Conservation (phyloP, 2,113 vertebrate genomes). For the Chloropsis cyanopogon region DNA sequence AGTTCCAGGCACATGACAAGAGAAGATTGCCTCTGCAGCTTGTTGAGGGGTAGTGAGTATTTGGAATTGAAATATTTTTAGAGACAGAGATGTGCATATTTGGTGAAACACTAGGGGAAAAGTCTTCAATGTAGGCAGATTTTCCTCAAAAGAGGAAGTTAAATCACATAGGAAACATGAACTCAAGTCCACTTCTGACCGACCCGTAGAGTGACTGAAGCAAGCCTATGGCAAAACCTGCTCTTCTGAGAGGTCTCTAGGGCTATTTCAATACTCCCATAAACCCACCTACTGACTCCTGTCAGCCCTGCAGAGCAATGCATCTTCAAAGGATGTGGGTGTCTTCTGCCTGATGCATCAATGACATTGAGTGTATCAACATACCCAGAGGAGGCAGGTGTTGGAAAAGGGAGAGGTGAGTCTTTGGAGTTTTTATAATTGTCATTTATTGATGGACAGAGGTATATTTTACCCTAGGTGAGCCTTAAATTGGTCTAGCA, state of each 20-base stretch:
- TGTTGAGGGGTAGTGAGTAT: not conserved
- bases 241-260: not conserved
- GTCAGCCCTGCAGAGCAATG: not conserved
- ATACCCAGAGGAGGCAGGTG: not conserved
- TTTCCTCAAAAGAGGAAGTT: slow-evolving; percentile 18
- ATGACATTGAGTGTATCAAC: not conserved
- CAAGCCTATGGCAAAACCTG: not conserved
- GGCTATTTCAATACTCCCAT: not conserved
- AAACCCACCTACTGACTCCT: not conserved
- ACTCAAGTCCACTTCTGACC: not conserved
- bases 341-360: not conserved
- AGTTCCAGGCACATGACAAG: not conserved
- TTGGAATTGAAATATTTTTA: not conserved
- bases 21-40: not conserved
- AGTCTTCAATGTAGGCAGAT: slow-evolving; percentile 20
- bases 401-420: not conserved
- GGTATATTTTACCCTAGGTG: not conserved
- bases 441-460: not conserved
- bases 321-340: not conserved
- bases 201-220: not conserved
- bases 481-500: not conserved
- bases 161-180: not conserved
- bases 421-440: not conserved
- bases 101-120: slow-evolving; percentile 1
- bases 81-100: not conserved